Evolutionary conservation across 2,797 vertebrate species (phyloP), one percentile per base, ranked within the genome.

Genomic region (Botia almorhae): DNA sequence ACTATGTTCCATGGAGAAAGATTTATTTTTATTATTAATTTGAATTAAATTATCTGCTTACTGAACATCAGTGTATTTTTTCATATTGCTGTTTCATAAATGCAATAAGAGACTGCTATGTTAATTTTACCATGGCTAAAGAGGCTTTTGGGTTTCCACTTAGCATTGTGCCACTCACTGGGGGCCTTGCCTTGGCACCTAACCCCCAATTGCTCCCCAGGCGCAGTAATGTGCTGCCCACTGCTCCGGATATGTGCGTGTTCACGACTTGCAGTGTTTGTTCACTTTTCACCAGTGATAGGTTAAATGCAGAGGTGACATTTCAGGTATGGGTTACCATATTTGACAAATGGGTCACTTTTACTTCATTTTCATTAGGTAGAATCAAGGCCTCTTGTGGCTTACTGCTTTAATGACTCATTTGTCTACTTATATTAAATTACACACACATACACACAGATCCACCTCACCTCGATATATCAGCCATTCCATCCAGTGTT

Each of bases 401-500:
- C 14, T 48, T 60, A 60, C 23, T 60, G 19, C 36, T 33, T 61
- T 48, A 63, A 61, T 29, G 3, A 63, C 3, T 2, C 17, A 16
- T 51, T 50, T 63, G 43, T 26, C 84, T 83, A 82, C 39, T 48
- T 83, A 61, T 16, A 21, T 21, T 21, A 8, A 61, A 55, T 16
- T 43, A 61, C 48, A 65, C 74, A 51, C 10, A 46, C 46, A 51
- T 36, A 65, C 74, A 83, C 75, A 65, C 48, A 73, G 58, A 64
- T 29, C 77, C 36, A 55, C 14, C 58, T 87, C 82, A 99, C 98
- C 98, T 96, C 98, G 90, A 85, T 99, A 99, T 79, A 97, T 94
- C 84, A 98, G 97, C 98, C 98, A 99, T 87, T 99, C 98, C 93
- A 99, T 96, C 98, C 97, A 99, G 90, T 98, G 97, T 88, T 99